Evolutionary conservation across 2,888 invertebrate species (phyloP), one percentile per base, ranked within the genome.

Genomic region (Zaprionus obscuricornis): DNA sequence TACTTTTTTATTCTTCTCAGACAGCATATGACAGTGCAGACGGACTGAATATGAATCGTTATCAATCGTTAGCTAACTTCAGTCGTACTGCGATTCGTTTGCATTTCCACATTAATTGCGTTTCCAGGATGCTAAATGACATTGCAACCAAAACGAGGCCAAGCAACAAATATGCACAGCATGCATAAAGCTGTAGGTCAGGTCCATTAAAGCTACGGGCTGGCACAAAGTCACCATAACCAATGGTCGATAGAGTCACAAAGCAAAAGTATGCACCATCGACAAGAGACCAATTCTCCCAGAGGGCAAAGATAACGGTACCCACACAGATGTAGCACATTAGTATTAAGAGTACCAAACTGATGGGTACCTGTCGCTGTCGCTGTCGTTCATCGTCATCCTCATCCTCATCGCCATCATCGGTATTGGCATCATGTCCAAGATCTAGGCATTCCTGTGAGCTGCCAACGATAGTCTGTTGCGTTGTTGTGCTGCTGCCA

Each of bases 231-330:
- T 95, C 95, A 2, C 95, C 95, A 69, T 96, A 94, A 26, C 96
- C 96, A 59, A 96, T 96, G 2, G 96, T 96, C 0, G 95, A 94
- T 69, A 96, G 91, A 1, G 96, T 95, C 68, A 96, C 94, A 89
- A 96, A 96, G 88, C 96, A 96, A 90, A 96, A 96, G 90, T 96
- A 96, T 2, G 94, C 94, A 4, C 95, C 95, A 87, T 96, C 96
- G 34, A 96, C 91, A 87, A 95, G 94, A 58, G 93, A 93, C 95
- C 95, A 95, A 78, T 94, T 94, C 86, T 95, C 95, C 93, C 95
- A 94, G n/a, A 94, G 92, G 11, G 95, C 94, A 90, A 96, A 95
- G 58, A 94, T 92, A 18, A 93, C 93, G 0, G 96, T 96, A 1
- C 96, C 96, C 6, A 94, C 90, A 77, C 94, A 93, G 66, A 96